These are phyloP conservation scores for Ornithoptera priamus DNA, from an alignment of 2,888 invertebrate species.

Conservation along the genomic window DNA sequence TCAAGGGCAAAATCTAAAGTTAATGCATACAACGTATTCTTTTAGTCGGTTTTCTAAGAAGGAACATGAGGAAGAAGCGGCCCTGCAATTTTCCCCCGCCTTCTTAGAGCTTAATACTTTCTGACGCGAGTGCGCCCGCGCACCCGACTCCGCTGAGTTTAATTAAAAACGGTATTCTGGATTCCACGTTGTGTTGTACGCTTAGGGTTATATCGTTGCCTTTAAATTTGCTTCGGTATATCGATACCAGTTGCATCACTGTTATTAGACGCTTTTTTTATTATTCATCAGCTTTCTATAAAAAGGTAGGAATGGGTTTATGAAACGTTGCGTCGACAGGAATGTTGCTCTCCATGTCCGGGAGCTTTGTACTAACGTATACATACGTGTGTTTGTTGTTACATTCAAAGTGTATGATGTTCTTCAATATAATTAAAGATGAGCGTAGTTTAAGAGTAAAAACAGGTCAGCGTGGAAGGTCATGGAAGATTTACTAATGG, in stretches of 20 bases:
- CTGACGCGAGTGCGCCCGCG: constrained; percentile 56
- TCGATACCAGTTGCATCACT: constrained; percentile 23
- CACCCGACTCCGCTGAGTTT: constrained; percentile 45
- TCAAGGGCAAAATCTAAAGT: constrained; percentile 45
- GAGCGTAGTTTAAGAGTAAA: too few species aligned
- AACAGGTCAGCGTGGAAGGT: too few species aligned
- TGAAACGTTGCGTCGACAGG: neutral
- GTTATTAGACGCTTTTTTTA: neutral
- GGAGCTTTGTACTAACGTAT: neutral
- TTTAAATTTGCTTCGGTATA: constrained; percentile 26
- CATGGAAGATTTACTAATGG: too few species aligned
- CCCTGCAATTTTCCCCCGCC: constrained; percentile 47
- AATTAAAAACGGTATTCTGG: constrained; percentile 72
- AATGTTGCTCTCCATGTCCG: neutral
- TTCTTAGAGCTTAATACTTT: constrained; percentile 57
- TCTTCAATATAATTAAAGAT: too few species aligned
- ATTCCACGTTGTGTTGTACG: constrained; percentile 42
- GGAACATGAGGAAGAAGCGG: constrained; percentile 41
- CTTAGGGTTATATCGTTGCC: constrained; percentile 21
- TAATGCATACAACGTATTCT: constrained; percentile 45
- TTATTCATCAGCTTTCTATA: neutral
- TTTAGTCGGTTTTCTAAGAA: constrained; percentile 49
- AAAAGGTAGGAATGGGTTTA: constrained; percentile 14
- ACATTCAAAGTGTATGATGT: too few species aligned
- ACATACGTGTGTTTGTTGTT: neutral